phyloP scores from a whole-genome alignment of 2,113 vertebrate genomes.

The Planiliza haematocheilus region DNA sequence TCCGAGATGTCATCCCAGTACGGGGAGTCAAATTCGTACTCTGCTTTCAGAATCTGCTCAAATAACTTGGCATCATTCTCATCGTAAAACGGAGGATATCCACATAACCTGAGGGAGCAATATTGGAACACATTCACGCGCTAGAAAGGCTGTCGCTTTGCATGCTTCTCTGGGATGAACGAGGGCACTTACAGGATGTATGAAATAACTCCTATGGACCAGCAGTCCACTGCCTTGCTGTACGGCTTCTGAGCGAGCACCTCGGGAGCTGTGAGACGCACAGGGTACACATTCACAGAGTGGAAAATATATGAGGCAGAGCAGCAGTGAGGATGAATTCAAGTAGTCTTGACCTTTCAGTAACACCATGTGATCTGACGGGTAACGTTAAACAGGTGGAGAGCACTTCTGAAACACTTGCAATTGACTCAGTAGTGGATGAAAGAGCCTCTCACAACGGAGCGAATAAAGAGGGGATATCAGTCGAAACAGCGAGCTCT shows the following conservation, averaged over 20 bases:
- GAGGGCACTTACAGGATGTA: conserved; percentile 92
- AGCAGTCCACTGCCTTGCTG: conserved; percentile 98
- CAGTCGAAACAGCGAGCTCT: conserved; percentile 42
- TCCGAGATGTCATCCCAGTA: conserved; percentile 99
- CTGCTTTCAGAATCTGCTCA: conserved; percentile 96
- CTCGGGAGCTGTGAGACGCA: conserved; percentile 88
- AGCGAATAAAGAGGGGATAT: conserved; percentile 50
- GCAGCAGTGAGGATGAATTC: conserved; percentile 18
- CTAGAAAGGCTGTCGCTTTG: fast-evolving
- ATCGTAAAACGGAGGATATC: conserved; percentile 97
- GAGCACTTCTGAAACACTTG: conserved; percentile 75
- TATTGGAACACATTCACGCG: background rate
- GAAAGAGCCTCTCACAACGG: conserved; percentile 66
- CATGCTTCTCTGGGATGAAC: background rate
- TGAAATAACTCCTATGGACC: conserved; percentile 98
- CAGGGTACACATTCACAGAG: conserved; percentile 10
- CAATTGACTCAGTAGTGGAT: conserved; percentile 65
- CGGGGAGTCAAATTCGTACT: conserved; percentile 98
- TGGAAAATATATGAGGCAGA: conserved; percentile 3
- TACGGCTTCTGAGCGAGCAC: conserved; percentile 98
- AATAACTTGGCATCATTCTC: conserved; percentile 98
- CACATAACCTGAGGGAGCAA: conserved; percentile 88
- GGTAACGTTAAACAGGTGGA: conserved; percentile 64
- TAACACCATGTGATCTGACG: conserved; percentile 44
- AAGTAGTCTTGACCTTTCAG: conserved; percentile 66